A percentile compares a stretch with the other conserved stretches of the same genome.
Conservation (phyloP, 2,888 invertebrate genomes). For the Acronicta leporina region DNA sequence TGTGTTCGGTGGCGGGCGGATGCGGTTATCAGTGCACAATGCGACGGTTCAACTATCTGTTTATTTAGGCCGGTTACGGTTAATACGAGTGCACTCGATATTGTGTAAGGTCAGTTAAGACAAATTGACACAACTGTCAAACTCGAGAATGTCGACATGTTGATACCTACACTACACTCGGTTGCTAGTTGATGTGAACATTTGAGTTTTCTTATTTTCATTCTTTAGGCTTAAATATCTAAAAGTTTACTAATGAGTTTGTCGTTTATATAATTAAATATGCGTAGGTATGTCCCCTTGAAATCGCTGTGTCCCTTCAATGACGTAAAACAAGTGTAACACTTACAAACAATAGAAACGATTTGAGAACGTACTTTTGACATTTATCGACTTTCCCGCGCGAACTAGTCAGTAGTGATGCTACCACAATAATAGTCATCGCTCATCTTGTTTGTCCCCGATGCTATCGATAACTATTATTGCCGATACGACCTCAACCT, state of each 20-base stretch:
- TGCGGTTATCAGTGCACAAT: conserved; percentile 75
- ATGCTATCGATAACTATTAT: conserved; percentile 82
- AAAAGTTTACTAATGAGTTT: background rate
- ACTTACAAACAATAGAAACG: conserved; percentile 41
- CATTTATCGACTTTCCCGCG: conserved; percentile 69
- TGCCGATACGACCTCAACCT: conserved; percentile 82
- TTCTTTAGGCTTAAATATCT: too few species aligned
- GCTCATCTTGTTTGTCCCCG: conserved; percentile 76
- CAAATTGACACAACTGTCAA: conserved; percentile 49
- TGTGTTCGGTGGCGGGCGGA: conserved; percentile 75
- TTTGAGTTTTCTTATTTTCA: background rate
- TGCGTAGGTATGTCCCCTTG: conserved; percentile 27
- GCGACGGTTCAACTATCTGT: conserved; percentile 65
- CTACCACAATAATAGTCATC: conserved; percentile 61
- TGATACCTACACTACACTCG: conserved; percentile 4
- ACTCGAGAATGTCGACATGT: conserved; percentile 8
- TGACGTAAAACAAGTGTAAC: conserved; percentile 30
- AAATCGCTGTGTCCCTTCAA: conserved; percentile 12
- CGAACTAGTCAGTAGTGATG: conserved; percentile 51
- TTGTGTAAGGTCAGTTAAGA: conserved; percentile 83
- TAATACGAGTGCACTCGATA: conserved; percentile 63
- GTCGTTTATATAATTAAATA: conserved; percentile 7
- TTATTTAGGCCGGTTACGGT: conserved; percentile 72
- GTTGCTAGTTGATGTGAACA: conserved; percentile 1
- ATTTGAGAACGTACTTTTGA: conserved; percentile 64